phyloP scores from a whole-genome alignment of 1,140 invertebrate species.

The Drosophila parabipectinata region DNA sequence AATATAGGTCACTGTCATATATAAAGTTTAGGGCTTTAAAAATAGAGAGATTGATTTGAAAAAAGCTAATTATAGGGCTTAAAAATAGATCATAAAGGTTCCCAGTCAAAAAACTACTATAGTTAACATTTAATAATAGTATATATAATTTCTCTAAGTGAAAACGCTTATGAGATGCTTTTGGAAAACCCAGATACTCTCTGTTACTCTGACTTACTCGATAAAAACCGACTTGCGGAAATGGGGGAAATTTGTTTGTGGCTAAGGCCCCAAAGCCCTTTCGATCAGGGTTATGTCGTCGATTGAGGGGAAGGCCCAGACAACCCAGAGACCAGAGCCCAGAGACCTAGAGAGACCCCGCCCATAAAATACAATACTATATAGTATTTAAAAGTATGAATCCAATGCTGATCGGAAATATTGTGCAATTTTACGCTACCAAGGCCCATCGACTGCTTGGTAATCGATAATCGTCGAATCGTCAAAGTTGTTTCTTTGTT shows the following conservation, averaged over 20 bases:
- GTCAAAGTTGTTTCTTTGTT: conserved; percentile 20
- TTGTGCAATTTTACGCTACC: conserved; percentile 27
- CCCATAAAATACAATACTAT: conserved; percentile 6
- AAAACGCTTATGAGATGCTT: conserved; percentile 23
- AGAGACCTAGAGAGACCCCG: conserved; percentile 3
- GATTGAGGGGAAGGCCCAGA: conserved; percentile 32
- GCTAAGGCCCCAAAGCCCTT: conserved; percentile 17
- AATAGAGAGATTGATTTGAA: not conserved
- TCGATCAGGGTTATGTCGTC: conserved; percentile 18
- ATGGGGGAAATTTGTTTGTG: conserved; percentile 27
- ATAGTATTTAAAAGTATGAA: not conserved
- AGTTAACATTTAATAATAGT: not conserved
- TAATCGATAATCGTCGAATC: conserved; percentile 28
- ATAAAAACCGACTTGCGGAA: conserved; percentile 16
- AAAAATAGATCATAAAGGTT: too few species aligned
- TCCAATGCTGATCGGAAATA: conserved; percentile 4
- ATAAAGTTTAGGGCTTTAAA: not conserved
- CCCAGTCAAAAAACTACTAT: too few species aligned
- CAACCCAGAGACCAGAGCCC: too few species aligned
- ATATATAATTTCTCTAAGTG: conserved; percentile 13
- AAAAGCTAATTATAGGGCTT: too few species aligned
- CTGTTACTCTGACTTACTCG: not conserved
- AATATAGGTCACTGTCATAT: not conserved
- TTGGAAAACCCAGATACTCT: conserved; percentile 26
- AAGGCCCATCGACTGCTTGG: conserved; percentile 15